Percentiles rank a stretch among this genome's conserved stretches.
Evolutionary conservation across 1,140 invertebrate genomes (phyloP).

Genomic region (Sinella curviseta): DNA sequence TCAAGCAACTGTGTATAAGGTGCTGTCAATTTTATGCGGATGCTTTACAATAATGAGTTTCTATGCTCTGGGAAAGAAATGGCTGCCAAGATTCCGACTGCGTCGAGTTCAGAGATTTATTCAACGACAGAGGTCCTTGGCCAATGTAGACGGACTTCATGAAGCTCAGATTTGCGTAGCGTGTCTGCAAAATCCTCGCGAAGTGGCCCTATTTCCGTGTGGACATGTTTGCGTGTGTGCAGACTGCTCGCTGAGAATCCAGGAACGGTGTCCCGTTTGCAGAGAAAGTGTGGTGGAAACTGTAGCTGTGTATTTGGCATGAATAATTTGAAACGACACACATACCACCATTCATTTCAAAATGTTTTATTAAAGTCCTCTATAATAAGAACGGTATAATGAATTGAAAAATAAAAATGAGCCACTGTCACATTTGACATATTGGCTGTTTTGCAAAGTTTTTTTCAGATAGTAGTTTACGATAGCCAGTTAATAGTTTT

Average conservation of each 20-base stretch:
- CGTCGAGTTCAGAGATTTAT: slow-evolving; percentile 62
- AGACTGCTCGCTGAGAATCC: slow-evolving; percentile 72
- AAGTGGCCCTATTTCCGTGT: slow-evolving; percentile 76
- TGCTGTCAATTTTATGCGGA: slow-evolving; percentile 61
- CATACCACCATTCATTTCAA: too few species aligned
- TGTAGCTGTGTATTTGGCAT: slow-evolving; percentile 63
- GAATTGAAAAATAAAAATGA: too few species aligned
- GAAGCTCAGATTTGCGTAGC: slow-evolving; percentile 73
- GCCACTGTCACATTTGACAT: too few species aligned
- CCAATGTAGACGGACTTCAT: slow-evolving; percentile 59
- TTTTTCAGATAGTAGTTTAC: too few species aligned
- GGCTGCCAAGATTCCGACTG: slow-evolving; percentile 63
- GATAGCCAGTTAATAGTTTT: too few species aligned
- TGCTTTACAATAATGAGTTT: slow-evolving; percentile 62
- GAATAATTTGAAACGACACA: too few species aligned
- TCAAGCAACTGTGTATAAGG: slow-evolving; percentile 64
- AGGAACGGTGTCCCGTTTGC: slow-evolving; percentile 69
- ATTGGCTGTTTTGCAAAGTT: too few species aligned
- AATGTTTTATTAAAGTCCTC: too few species aligned
- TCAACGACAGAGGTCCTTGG: slow-evolving; percentile 61
- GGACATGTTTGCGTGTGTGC: slow-evolving; percentile 80
- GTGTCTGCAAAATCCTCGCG: slow-evolving; percentile 71
- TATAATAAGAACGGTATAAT: too few species aligned
- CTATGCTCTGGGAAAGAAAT: slow-evolving; percentile 58
- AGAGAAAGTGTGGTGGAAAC: slow-evolving; percentile 65